Conservation (phyloP, 1,140 invertebrate genomes). For the Euwallacea fornicatus region DNA sequence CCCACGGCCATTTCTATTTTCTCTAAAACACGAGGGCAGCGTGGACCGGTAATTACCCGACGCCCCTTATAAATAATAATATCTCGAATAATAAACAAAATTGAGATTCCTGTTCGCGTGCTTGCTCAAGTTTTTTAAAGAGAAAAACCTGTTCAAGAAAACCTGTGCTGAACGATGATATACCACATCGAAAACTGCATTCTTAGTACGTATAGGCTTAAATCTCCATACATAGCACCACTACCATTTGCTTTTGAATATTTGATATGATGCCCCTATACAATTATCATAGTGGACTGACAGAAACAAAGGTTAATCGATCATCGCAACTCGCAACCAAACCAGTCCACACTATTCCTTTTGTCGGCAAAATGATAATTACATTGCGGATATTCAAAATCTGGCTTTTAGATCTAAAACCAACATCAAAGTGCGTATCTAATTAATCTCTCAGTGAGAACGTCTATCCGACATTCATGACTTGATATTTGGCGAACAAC, state of each 20-base stretch:
- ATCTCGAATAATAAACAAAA: constrained; percentile 8
- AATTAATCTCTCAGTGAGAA: too few relatives aligned
- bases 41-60: neutral
- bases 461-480: too few relatives aligned
- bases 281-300: neutral
- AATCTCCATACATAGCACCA: constrained; percentile 4
- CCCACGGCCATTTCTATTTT: neutral
- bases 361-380: too few relatives aligned
- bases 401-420: too few relatives aligned
- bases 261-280: neutral
- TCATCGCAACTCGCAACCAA: neutral
- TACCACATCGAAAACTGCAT: constrained; percentile 21
- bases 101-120: constrained; percentile 26
- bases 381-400: too few relatives aligned
- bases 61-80: constrained; percentile 14
- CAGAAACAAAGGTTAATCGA: neutral
- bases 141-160: constrained; percentile 28
- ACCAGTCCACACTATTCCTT: too few relatives aligned
- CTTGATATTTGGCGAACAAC: too few relatives aligned
- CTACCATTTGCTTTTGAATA: neutral
- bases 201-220: constrained; percentile 13
- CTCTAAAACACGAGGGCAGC: neutral
- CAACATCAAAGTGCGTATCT: too few relatives aligned
- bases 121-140: constrained; percentile 15
- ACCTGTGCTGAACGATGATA: constrained; percentile 15